Conservation (phyloP, 2,797 vertebrate genomes). For the Muscicapa striata region DNA sequence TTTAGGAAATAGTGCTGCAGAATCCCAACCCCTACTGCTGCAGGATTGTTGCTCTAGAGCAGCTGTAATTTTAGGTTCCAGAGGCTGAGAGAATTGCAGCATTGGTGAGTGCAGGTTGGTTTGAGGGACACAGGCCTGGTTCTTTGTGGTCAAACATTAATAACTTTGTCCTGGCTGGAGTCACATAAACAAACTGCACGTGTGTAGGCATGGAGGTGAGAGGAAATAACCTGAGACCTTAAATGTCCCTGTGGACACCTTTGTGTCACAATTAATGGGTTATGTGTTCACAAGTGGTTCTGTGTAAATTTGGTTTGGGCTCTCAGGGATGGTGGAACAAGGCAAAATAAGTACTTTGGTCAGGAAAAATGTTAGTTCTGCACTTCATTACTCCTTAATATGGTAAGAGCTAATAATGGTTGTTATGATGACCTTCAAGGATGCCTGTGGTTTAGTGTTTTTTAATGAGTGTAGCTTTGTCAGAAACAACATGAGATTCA, state of each 20-base stretch:
- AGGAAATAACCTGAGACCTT: not conserved
- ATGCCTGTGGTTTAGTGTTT: not conserved
- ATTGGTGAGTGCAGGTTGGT: not conserved
- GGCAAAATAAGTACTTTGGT: not conserved
- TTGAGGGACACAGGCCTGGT: not conserved
- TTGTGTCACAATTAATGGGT: not conserved
- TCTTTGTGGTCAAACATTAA: not conserved
- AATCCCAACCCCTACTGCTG: not conserved
- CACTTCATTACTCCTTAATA: not conserved
- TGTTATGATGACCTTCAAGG: not conserved
- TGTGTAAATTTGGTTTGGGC: not conserved
- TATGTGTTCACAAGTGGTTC: not conserved
- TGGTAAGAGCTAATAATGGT: not conserved
- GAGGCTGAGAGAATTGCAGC: not conserved
- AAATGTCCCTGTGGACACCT: not conserved
- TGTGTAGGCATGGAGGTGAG: not conserved
- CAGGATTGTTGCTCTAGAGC: not conserved
- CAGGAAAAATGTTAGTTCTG: not conserved
- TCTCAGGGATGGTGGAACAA: not conserved
- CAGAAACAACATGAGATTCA: not conserved
- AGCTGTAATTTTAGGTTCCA: not conserved
- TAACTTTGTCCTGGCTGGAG: not conserved
- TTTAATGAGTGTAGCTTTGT: not conserved
- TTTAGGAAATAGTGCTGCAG: rapidly evolving
- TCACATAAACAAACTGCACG: not conserved